phyloP scores from a whole-genome alignment of 1,140 invertebrate species.

The Caenorhabditis remanei region DNA sequence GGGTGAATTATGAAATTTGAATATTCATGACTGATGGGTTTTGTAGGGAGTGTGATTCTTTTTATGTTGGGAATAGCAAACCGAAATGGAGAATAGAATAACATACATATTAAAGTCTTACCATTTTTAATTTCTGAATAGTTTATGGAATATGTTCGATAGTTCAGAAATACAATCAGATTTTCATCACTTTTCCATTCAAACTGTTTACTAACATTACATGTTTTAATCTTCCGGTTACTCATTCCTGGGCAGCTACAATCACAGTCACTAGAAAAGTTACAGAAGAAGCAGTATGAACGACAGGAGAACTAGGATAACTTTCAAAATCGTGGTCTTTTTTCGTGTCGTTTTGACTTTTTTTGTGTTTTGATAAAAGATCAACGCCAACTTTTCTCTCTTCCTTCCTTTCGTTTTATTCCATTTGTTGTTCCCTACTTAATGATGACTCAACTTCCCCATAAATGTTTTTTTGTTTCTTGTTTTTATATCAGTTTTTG shows the following conservation, averaged over 20 bases:
- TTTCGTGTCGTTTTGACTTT: background rate
- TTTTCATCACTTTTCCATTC: too few species aligned
- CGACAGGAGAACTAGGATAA: too few species aligned
- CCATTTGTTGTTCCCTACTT: background rate
- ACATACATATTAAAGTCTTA: too few species aligned
- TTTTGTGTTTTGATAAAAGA: conserved; percentile 22
- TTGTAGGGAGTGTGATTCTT: background rate
- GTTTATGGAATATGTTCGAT: too few species aligned
- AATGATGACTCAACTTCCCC: conserved; percentile 29
- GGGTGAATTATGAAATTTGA: background rate
- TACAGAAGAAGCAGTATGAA: too few species aligned
- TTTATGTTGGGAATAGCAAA: background rate
- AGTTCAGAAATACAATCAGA: too few species aligned
- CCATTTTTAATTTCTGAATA: too few species aligned
- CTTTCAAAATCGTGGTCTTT: background rate
- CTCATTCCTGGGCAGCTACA: too few species aligned
- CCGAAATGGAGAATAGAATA: background rate
- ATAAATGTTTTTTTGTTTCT: background rate
- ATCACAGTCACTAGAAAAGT: too few species aligned
- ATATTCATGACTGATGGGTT: background rate
- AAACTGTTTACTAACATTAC: too few species aligned
- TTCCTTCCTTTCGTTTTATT: background rate
- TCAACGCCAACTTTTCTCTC: background rate
- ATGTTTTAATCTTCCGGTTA: too few species aligned
- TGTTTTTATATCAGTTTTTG: background rate